A percentile compares a stretch with the other conserved stretches of the same genome.
Conservation (phyloP, 2,888 invertebrate genomes). For the Drosophila eohydei region DNA sequence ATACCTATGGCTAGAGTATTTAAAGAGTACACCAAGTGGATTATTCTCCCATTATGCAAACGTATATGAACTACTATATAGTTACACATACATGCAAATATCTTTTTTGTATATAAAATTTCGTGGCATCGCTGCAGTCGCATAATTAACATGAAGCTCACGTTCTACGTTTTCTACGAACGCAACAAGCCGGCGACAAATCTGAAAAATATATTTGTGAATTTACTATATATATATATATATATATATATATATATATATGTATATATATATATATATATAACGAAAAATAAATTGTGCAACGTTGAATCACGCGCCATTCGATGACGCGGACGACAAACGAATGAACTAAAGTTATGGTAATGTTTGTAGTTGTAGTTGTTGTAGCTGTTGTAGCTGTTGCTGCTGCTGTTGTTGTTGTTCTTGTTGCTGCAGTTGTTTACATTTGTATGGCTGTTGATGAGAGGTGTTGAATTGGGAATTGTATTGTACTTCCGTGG, state of each 20-base stretch:
- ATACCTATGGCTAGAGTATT: background rate
- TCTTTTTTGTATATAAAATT: constrained; percentile 18
- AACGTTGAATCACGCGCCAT: constrained; percentile 72
- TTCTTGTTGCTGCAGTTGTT: constrained; percentile 17
- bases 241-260: background rate
- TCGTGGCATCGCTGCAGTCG: constrained; percentile 44
- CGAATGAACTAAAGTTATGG: constrained; percentile 43
- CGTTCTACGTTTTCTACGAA: constrained; percentile 69
- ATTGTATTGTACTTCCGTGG: constrained; percentile 43
- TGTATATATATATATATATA: background rate
- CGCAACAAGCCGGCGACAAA: constrained; percentile 55
- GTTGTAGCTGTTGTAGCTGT: constrained; percentile 8
- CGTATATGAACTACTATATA: background rate
- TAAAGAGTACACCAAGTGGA: constrained; percentile 12
- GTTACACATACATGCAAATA: background rate
- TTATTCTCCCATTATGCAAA: constrained; percentile 20
- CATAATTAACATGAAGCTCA: constrained; percentile 70
- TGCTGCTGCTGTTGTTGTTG: constrained; percentile 20
- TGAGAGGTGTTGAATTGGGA: constrained; percentile 24
- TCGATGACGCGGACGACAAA: constrained; percentile 46
- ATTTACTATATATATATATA: background rate
- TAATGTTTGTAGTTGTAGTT: constrained; percentile 19
- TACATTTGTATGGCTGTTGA: constrained; percentile 27
- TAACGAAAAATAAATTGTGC: constrained; percentile 56
- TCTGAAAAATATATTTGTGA: constrained; percentile 29